A percentile compares a stretch with the other conserved stretches of the same genome.
Evolutionary conservation across 64 coral and sea anemone species (phyloP).

Genomic region (Pocillopora verrucosa): DNA sequence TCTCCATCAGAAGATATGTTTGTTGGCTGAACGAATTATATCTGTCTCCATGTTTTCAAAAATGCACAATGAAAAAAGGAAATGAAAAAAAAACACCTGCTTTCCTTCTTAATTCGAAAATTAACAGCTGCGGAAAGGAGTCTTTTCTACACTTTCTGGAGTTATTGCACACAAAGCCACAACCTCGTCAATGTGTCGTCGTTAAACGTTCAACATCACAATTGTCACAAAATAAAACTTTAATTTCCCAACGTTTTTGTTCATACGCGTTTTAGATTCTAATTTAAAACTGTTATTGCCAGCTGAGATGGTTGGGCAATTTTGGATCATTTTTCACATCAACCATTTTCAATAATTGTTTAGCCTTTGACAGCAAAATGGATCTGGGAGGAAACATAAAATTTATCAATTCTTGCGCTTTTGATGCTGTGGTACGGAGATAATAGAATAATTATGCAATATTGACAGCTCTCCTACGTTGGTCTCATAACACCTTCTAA

Average conservation of each 20-base stretch:
- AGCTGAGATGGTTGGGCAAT: neutral
- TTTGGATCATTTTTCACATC: neutral
- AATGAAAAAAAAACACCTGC: neutral
- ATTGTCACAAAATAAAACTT: neutral
- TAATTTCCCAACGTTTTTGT: neutral
- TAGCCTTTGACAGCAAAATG: slow-evolving; percentile 7
- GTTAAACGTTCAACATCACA: neutral
- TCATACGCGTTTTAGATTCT: neutral
- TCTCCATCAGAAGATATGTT: neutral
- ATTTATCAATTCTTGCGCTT: neutral
- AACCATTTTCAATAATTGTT: slow-evolving; percentile 14
- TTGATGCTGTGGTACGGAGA: neutral
- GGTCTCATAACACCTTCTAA: neutral
- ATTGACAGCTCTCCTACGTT: slow-evolving; percentile 8
- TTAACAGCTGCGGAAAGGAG: neutral
- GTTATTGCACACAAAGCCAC: neutral
- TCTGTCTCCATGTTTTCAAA: neutral
- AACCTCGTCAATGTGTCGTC: neutral
- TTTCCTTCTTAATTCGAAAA: neutral
- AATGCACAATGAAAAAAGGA: neutral
- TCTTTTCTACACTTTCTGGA: neutral
- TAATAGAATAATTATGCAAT: slow-evolving; percentile 9
- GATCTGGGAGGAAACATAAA: slow-evolving; percentile 21
- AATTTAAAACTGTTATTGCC: slow-evolving; percentile 11
- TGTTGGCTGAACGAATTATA: neutral